Evolutionary conservation across 2,113 vertebrate genomes (phyloP).

Genomic region (Tamias sibiricus): DNA sequence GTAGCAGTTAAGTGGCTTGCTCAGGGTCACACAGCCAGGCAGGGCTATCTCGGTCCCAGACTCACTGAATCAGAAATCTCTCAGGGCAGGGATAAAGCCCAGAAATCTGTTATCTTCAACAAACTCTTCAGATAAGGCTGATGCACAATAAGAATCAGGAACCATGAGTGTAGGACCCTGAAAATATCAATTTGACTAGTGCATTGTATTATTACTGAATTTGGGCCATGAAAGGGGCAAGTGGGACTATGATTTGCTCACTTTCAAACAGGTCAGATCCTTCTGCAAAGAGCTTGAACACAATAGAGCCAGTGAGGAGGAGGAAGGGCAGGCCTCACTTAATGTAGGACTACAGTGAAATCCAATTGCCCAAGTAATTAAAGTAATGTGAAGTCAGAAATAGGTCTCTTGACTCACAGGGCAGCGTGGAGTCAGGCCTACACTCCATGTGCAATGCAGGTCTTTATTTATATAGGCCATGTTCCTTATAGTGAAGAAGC

Average conservation of each 20-base stretch:
- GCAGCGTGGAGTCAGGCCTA: neutral
- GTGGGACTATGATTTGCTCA: neutral
- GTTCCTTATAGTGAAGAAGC: neutral
- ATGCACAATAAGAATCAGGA: neutral
- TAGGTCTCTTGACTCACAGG: neutral
- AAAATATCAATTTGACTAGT: neutral
- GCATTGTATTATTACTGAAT: neutral
- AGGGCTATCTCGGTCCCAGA: neutral
- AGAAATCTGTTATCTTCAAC: neutral
- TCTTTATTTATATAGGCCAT: neutral
- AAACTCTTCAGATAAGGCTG: neutral
- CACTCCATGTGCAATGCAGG: neutral
- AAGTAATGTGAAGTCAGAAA: neutral
- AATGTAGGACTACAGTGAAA: neutral
- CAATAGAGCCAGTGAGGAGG: neutral
- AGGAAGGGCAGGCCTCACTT: neutral
- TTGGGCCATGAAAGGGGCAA: neutral
- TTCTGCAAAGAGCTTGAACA: neutral
- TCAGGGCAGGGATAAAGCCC: neutral
- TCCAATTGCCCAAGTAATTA: neutral
- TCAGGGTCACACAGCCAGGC: neutral
- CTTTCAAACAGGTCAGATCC: slow-evolving; percentile 44
- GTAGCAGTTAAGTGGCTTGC: neutral
- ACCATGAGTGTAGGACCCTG: neutral
- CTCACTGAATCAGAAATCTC: neutral